Base-by-base conservation (phyloP, 1,140 invertebrate species). In the Procambarus virginalis region DNA sequence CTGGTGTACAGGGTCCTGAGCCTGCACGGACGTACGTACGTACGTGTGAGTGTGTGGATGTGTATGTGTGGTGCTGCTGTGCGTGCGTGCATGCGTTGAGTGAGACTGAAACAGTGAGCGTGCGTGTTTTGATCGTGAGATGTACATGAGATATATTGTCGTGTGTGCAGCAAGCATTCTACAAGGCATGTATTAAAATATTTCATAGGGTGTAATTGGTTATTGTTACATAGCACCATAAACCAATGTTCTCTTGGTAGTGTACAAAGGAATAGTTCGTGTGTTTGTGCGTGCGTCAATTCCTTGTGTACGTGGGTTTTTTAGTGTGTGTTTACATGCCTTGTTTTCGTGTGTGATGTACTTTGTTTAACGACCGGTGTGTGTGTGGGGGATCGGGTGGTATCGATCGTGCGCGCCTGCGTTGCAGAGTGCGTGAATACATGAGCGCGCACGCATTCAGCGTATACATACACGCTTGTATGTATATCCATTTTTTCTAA, bases 331-430 rank as follows among this genome's bases (percentile, higher is more conserved):
- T 60, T 10, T 81, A 60, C 22, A 2, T 81, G 22, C 22, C 3
- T 34, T 60, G 22, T 60, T n/a, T 81, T 10, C 22, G n/a, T 82
- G 51, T 82, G 51, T 60, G 64, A n/a, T 82, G 10, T 60, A 34
- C 17, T 64, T 64, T 14, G 20, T 12, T 12, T 64, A 17, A 20
- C n/a, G 1, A 12, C 60, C 4, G 55, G 55, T 5, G 60, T 17
- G 17, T 20, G 12, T 17, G 60, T 64, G 60, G 60, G 60, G 12
- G 51, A 4, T 2, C 1, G 51, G 8, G 51, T 4, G 51, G 5
- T 55, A 8, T 6, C 0, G 51, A 9, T 55, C 12, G 1, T 55
- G 8, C 51, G 51, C 12, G 51, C n/a, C n/a, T 55, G 51, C 12
- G 51, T 55, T 55, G 8, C 12, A 55, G 8, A 12, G 51, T 55